phyloP scores from a whole-genome alignment of 2,888 invertebrate species.

The Autographa pulchrina region DNA sequence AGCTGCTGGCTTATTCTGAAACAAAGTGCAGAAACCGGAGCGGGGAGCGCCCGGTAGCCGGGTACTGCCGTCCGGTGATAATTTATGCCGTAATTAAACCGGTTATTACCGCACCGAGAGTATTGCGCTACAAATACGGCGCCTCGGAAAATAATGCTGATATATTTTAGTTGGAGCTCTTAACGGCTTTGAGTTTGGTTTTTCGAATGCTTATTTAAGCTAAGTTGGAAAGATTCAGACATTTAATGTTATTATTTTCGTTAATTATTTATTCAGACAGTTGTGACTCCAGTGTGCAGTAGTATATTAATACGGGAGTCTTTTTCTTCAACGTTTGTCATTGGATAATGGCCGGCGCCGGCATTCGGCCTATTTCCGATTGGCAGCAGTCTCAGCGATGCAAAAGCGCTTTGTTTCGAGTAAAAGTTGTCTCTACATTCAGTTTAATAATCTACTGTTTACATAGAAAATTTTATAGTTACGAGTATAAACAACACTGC shows the following conservation, averaged over 20 bases:
- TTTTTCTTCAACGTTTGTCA: not conserved
- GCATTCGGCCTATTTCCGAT: constrained; percentile 2
- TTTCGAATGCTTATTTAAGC: constrained; percentile 13
- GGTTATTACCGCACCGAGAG: constrained; percentile 58
- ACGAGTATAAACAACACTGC: not conserved
- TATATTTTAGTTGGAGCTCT: constrained; percentile 44
- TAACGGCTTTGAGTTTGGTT: constrained; percentile 25
- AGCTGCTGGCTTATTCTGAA: constrained; percentile 39
- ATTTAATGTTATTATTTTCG: not conserved
- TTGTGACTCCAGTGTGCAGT: not conserved
- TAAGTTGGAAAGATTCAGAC: constrained; percentile 9
- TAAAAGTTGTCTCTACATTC: not conserved
- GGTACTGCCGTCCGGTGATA: constrained; percentile 58
- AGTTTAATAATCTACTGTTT: not conserved
- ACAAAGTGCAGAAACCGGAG: constrained; percentile 45
- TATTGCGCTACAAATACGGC: constrained; percentile 36
- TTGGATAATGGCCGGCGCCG: not conserved
- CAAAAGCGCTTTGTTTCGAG: not conserved
- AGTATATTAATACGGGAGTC: not conserved
- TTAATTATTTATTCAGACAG: not conserved
- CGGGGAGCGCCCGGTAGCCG: constrained; percentile 46
- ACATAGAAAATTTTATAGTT: not conserved
- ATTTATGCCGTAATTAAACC: constrained; percentile 68
- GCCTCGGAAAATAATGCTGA: constrained; percentile 44
- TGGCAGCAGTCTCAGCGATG: not conserved